These are phyloP conservation scores for Phocoena phocoena DNA, from an alignment of 2,113 vertebrate species.

Conservation along the genomic window DNA sequence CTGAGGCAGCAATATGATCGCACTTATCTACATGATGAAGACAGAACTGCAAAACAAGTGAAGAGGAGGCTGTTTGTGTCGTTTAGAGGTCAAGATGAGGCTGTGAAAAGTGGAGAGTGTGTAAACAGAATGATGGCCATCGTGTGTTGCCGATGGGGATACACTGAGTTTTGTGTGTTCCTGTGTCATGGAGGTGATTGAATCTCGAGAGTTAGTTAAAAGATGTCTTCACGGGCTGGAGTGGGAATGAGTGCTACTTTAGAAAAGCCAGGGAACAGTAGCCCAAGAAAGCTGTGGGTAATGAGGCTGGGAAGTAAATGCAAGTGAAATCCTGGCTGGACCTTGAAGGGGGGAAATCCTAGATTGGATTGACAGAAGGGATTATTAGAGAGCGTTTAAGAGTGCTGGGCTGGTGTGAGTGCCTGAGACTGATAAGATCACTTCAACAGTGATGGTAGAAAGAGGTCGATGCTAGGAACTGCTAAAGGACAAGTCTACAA, in stretches of 20 bases:
- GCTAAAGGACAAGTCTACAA: not conserved
- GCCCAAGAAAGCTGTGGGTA: not conserved
- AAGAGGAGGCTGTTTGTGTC: not conserved
- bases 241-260: slow-evolving; percentile 8
- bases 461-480: not conserved
- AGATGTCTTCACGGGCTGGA: not conserved
- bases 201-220: slow-evolving; percentile 50
- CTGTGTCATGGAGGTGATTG: not conserved
- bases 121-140: not conserved
- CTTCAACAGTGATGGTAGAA: not conserved
- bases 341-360: not conserved
- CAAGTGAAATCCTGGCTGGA: not conserved
- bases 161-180: not conserved
- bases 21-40: not conserved
- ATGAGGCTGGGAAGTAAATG: not conserved
- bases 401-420: not conserved
- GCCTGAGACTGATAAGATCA: not conserved
- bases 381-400: not conserved
- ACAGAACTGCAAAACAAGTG: not conserved
- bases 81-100: not conserved
- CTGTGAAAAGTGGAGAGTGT: not conserved
- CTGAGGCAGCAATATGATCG: not conserved
- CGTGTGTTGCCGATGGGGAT: not conserved
- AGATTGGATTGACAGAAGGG: not conserved
- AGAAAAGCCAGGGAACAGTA: not conserved